Conservation (phyloP, 2,797 vertebrate species). For the Percopsis omiscomaycus region DNA sequence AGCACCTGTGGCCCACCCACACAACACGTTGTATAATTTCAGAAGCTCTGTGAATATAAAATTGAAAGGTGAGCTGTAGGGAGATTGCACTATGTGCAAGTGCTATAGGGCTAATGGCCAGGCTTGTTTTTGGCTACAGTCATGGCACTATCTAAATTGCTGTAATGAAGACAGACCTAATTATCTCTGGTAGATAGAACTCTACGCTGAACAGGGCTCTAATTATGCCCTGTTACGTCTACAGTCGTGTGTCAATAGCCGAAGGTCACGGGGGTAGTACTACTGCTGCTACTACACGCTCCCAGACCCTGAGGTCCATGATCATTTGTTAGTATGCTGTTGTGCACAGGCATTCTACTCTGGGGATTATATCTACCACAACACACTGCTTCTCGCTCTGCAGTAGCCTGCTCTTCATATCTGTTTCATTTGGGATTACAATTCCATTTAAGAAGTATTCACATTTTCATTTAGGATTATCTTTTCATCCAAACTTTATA, state of each 20-base stretch:
- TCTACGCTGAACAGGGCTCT: slow-evolving; percentile 57
- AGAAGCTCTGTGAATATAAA: slow-evolving; percentile 32
- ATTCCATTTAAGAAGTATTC: slow-evolving; percentile 25
- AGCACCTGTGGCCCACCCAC: slow-evolving; percentile 51
- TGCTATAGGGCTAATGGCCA: slow-evolving; percentile 43
- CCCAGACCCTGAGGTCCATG: slow-evolving; percentile 22
- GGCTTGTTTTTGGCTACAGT: slow-evolving; percentile 34
- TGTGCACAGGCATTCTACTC: slow-evolving; percentile 37
- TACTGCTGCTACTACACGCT: slow-evolving; percentile 27
- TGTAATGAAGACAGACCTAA: slow-evolving; percentile 66
- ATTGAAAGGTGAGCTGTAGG: slow-evolving; percentile 22
- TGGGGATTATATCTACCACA: slow-evolving; percentile 47
- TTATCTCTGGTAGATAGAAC: slow-evolving; percentile 57
- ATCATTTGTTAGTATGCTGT: slow-evolving; percentile 43
- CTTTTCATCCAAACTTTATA: not conserved
- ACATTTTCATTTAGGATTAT: slow-evolving; percentile 5
- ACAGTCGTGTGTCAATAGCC: slow-evolving; percentile 44
- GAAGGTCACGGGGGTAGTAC: slow-evolving; percentile 31
- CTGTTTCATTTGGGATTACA: slow-evolving; percentile 54
- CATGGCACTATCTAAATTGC: slow-evolving; percentile 43
- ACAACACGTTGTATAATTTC: slow-evolving; percentile 35
- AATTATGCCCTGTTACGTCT: slow-evolving; percentile 62
- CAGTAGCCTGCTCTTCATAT: slow-evolving; percentile 20
- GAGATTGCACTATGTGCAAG: slow-evolving; percentile 43
- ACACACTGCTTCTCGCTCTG: slow-evolving; percentile 27